Conservation (phyloP, 2,888 invertebrate genomes). For the Hirtodrosophila cameraria region DNA sequence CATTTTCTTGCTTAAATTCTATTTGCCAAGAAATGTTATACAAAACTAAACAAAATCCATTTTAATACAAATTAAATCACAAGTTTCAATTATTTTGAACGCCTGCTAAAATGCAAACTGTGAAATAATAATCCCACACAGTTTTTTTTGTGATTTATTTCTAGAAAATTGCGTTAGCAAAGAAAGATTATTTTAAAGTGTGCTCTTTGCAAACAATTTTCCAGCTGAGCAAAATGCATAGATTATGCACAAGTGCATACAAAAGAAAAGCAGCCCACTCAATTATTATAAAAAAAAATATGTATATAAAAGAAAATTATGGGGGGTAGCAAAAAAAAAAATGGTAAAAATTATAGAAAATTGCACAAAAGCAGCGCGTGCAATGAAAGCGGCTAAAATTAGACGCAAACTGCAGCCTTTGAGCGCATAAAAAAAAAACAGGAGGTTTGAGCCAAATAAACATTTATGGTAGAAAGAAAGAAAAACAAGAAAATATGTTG, state of each 20-base stretch:
- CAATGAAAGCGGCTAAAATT: conserved; percentile 39
- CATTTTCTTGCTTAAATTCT: no score
- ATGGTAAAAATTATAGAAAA: conserved; percentile 28
- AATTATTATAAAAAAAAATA: conserved; percentile 6
- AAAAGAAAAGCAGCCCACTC: conserved; percentile 9
- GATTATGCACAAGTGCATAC: conserved; percentile 44
- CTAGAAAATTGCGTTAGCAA: conserved; percentile 2
- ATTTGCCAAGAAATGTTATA: neutral
- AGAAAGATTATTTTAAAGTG: conserved; percentile 20
- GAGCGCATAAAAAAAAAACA: no score
- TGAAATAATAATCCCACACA: neutral
- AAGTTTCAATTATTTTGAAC: neutral
- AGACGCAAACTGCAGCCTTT: conserved; percentile 23
- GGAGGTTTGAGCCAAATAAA: neutral
- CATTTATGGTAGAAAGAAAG: neutral
- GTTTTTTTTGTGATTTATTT: conserved; percentile 4
- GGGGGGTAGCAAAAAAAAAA: conserved; percentile 12
- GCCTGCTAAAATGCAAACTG: neutral
- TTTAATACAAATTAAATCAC: neutral
- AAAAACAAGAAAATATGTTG: conserved; percentile 3
- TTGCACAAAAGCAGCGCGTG: conserved; percentile 23
- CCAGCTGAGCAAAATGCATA: conserved; percentile 36
- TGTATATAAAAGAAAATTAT: no score
- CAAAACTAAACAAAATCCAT: neutral
- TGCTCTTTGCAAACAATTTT: conserved; percentile 26